Conservation (phyloP, 2,797 vertebrate species). For the Ficedula albicollis region DNA sequence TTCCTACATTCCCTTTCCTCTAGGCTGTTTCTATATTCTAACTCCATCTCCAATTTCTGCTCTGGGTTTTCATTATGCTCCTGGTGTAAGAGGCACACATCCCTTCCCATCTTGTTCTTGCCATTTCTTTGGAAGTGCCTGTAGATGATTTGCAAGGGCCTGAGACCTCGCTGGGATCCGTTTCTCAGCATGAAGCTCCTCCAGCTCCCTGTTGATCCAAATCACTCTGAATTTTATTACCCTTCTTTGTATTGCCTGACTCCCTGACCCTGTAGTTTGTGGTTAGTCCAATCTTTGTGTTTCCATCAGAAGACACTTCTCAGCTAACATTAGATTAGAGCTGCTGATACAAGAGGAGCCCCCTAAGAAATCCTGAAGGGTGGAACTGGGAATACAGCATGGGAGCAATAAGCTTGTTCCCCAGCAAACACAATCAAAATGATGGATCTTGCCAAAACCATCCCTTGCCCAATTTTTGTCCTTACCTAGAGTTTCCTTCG, state of each 20-base stretch:
- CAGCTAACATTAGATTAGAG: constrained; percentile 8
- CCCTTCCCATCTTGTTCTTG: not conserved
- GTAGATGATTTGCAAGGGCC: not conserved
- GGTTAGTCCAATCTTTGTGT: not conserved
- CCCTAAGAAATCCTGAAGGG: constrained; percentile 15
- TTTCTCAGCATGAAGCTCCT: constrained; percentile 35
- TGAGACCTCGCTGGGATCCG: not conserved
- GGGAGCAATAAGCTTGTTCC: not conserved
- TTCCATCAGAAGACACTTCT: constrained; percentile 34
- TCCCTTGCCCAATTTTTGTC: not conserved
- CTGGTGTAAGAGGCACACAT: not conserved
- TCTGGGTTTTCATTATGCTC: not conserved
- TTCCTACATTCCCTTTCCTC: not conserved
- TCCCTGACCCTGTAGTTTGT: constrained; percentile 11
- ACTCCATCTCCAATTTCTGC: not conserved
- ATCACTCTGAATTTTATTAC: constrained; percentile 42
- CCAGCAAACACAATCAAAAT: not conserved
- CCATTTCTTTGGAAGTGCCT: not conserved
- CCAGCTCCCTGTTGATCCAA: constrained; percentile 50
- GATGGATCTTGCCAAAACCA: constrained; percentile 39
- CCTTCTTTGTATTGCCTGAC: not conserved
- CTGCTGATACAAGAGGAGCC: constrained; percentile 9
- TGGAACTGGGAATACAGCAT: not conserved
- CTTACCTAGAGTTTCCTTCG: constrained; percentile 6
- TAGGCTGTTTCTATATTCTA: not conserved